Conservation (phyloP, 2,113 vertebrate species). For the Dicentrarchus labrax region DNA sequence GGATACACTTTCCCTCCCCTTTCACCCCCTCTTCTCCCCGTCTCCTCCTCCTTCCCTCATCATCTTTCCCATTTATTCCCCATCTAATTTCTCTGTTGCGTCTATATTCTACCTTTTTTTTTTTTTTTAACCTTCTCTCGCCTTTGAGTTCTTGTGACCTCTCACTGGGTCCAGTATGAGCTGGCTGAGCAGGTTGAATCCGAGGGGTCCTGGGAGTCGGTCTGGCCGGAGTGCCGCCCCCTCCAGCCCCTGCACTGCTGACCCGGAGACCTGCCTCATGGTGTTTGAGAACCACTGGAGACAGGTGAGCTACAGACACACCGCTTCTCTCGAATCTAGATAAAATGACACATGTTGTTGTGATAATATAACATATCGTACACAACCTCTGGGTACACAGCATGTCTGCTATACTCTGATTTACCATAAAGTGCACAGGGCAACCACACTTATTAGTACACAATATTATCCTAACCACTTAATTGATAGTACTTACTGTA, state of each 20-base stretch:
- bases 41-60: rapidly evolving
- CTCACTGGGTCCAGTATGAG: conserved; percentile 88
- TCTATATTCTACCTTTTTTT: not conserved
- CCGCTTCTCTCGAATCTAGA: not conserved
- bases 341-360: not conserved
- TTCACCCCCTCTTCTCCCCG: rapidly evolving
- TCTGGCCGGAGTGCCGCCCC: conserved; percentile 82
- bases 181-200: conserved; percentile 95
- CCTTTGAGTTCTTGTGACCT: conserved; percentile 3
- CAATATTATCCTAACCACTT: not conserved
- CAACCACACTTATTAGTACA: not conserved
- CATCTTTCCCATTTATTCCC: not conserved
- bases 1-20: conserved; percentile 18
- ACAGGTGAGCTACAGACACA: conserved; percentile 85
- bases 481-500: not conserved
- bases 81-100: conserved; percentile 4
- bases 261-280: conserved; percentile 97
- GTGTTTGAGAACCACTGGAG: conserved; percentile 98
- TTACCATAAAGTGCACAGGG: not conserved
- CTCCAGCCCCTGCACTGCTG: conserved; percentile 89
- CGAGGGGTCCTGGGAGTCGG: conserved; percentile 85
- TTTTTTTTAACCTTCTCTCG: not conserved
- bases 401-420: not conserved
- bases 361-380: not conserved
- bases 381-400: not conserved